phyloP scores from a whole-genome alignment of 2,797 vertebrate genomes.

The Halcyon chelicuti region DNA sequence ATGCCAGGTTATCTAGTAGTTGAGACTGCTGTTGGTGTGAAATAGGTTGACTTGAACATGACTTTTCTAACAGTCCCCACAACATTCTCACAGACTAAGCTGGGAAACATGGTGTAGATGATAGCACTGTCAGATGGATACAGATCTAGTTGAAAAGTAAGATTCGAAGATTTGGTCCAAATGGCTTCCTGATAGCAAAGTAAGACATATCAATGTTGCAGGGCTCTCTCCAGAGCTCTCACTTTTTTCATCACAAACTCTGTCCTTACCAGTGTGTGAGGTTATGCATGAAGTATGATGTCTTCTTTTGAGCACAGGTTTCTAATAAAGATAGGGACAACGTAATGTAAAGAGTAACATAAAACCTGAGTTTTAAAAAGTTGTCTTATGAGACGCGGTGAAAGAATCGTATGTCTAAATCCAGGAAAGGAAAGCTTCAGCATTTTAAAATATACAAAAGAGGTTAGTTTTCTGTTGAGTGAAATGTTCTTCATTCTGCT shows the following conservation, averaged over 20 bases:
- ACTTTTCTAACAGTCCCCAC: neutral
- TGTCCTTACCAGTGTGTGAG: neutral
- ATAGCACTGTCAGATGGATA: neutral
- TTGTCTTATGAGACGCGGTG: neutral
- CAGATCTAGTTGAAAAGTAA: neutral
- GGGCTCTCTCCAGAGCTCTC: neutral
- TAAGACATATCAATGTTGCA: neutral
- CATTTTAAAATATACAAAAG: neutral
- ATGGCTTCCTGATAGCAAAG: neutral
- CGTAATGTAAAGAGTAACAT: neutral
- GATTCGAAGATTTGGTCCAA: neutral
- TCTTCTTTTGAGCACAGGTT: neutral
- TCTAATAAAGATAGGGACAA: neutral
- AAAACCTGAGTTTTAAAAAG: neutral
- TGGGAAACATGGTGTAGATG: neutral
- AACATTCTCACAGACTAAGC: neutral
- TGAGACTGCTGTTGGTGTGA: neutral
- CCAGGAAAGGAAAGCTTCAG: neutral
- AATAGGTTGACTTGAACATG: neutral
- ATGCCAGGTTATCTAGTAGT: neutral
- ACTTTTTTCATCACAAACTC: neutral
- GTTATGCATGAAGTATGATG: neutral
- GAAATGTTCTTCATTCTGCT: neutral
- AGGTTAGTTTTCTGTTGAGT: neutral
- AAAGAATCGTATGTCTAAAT: neutral